Evolutionary conservation across 2,797 vertebrate genomes (phyloP), one percentile per base, ranked within the genome.

Genomic region (Coilia nasus): DNA sequence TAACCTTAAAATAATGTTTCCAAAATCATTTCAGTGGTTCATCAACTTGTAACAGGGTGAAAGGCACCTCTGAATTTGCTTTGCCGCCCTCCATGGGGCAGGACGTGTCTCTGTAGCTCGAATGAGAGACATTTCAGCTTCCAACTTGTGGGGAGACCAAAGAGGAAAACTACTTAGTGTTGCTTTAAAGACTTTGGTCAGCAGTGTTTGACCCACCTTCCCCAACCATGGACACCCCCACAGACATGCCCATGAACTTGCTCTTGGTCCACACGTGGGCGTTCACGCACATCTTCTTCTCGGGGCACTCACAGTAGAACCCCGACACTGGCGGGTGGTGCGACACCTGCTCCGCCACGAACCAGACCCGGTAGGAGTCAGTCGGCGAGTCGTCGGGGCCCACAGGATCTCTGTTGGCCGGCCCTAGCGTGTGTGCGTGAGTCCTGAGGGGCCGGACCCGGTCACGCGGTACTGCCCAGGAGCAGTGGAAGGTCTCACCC

Each of bases 181-280:
- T n/a, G n/a, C n/a, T n/a, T n/a, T n/a, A n/a, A n/a, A n/a, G n/a
- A n/a, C n/a, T n/a, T n/a, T n/a, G n/a, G 23, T 67, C 62, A 41
- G 35, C 6, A 6, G 71, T 9, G 9, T 19, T 31, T 10, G 5
- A 78, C 71, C 17, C 31, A 78, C 71, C 71, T 78, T 28, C 97
- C 83, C 98, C 97, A 50, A 98, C 95, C 97, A 98, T 98, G 82
- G 97, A 98, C 92, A 99, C 97, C 59, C 98, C 98, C 91, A 99
- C 95, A 3, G 97, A 98, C 98, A 99, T 98, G 85, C 98, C 98
- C 97, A 99, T 96, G 93, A 99, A 98, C 94, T 99, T 99, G 97
- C 97, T 99, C 92, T 97, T 98, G 93, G 98, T 99, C 97, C 97
- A 98, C 0, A 98, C 94, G 0, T 98, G 96, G 60, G 97, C 92